Evolutionary conservation across 2,797 vertebrate genomes (phyloP).

Genomic region (Spondyliosoma cantharus): DNA sequence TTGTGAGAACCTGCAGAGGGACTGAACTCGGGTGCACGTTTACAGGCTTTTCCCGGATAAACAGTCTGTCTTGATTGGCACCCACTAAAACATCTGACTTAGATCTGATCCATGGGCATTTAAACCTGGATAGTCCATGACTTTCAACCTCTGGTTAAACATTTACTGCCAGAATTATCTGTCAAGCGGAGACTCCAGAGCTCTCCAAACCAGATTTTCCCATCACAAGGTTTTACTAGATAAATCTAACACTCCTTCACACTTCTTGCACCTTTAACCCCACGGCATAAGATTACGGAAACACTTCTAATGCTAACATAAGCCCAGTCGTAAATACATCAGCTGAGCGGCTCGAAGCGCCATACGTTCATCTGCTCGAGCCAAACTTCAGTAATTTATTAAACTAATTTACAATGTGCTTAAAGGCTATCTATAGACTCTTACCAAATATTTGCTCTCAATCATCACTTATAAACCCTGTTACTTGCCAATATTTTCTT

Average conservation of each 20-base stretch:
- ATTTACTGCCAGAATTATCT: conserved; percentile 41
- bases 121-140: neutral
- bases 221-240: conserved; percentile 31
- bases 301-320: conserved; percentile 41
- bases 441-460: no score
- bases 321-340: conserved; percentile 51
- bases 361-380: conserved; percentile 17
- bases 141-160: conserved; percentile 25
- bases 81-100: conserved; percentile 30
- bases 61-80: conserved; percentile 66
- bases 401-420: conserved; percentile 42
- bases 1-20: conserved; percentile 66
- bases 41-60: conserved; percentile 61
- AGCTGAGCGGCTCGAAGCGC: conserved; percentile 28
- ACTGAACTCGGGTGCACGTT: conserved; percentile 50
- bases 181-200: conserved; percentile 15
- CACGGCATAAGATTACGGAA: conserved; percentile 30
- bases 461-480: no score
- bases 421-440: neutral
- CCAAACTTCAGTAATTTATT: conserved; percentile 1
- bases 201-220: conserved; percentile 25
- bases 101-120: conserved; percentile 13
- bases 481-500: no score
- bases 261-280: conserved; percentile 29
- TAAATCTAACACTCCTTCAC: conserved; percentile 35